Evolutionary conservation across 2,888 invertebrate genomes (phyloP), one percentile per base, ranked within the genome.

Genomic region (Cordilura impudica): DNA sequence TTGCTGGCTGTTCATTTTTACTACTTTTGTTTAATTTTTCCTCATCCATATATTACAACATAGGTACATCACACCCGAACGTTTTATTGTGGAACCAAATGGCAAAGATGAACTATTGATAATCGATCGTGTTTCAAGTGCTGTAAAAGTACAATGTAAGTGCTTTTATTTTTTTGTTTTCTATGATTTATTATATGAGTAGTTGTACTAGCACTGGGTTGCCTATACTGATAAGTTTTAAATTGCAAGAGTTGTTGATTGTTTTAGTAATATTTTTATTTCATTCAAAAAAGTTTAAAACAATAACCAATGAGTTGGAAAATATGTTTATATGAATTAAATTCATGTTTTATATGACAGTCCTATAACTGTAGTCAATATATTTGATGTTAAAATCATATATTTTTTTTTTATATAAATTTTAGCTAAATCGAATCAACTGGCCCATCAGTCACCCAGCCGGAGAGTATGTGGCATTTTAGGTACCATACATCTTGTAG

Each of bases 21-120:
- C 7, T 54, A 31, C 14, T 31, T 70, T 53, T 51, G 19, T 54
- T 29, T 14, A 0, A 1, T 51, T n/a, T 63, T 16, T 35, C 6
- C 60, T 51, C 49, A 47, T 73, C 43, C 16, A 47, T 61, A 47
- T 67, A 53, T 56, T 18, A 53, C 35, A 51, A 12, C 45, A 18
- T 63, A 96, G 96, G 84, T 96, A 96, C 85, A 94, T 94, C 82
- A 96, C 97, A n/a, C 93, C 95, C 61, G 97, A 98, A 85, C 95
- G 95, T 88, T 97, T 97, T 90, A 95, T 94, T 86, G 92, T 98
- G 83, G 96, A 97, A 89, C 96, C 97, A 12, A 93, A 94, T 81
- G 92, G 93, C 56, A 92, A 93, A 82, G 92, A 93, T 18, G 95
- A 96, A 88, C 90, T 97, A 73, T 91, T 98, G 83, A 92, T 96